Base-by-base conservation (phyloP, 1,140 invertebrate genomes). In the Thereuonema tuberculata region DNA sequence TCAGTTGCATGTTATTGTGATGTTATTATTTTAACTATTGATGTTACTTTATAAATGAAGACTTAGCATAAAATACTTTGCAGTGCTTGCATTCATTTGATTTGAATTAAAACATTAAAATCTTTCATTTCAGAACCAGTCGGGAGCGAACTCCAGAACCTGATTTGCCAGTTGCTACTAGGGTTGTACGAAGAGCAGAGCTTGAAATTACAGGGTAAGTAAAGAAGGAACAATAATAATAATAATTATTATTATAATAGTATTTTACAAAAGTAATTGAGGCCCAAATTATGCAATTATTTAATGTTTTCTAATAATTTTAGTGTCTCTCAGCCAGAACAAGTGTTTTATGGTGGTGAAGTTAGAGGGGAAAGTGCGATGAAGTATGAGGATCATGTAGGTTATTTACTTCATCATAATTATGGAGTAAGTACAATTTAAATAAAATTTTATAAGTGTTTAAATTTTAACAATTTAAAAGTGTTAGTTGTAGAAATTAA, bases 261-360 rank as follows among this genome's bases (percentile, higher is more conserved):
- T n/a, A n/a, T n/a, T n/a, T n/a, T n/a, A n/a, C n/a, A n/a, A n/a
- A n/a, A n/a, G n/a, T n/a, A n/a, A n/a, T n/a, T n/a, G n/a, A n/a
- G n/a, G n/a, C n/a, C n/a, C n/a, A n/a, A n/a, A n/a, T n/a, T n/a
- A n/a, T n/a, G n/a, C n/a, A n/a, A n/a, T n/a, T n/a, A n/a, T n/a
- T n/a, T n/a, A n/a, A n/a, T n/a, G n/a, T n/a, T n/a, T n/a, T n/a
- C n/a, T n/a, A n/a, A n/a, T n/a, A n/a, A n/a, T n/a, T n/a, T n/a
- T n/a, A n/a, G n/a, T n/a, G n/a, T n/a, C n/a, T n/a, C 83, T 12
- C 71, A 77, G 29, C 85, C 85, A 1, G 83, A 85, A 67, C 83
- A 87, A 73, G 84, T 92, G 21, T 85, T 87, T 67, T 97, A 93
- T 69, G 89, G 89, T 52, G 91, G 92, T 23, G 79, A 82, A 60